These are phyloP conservation scores for Cercopithecus hamlyni DNA, from an alignment of 2,797 vertebrate genomes.

Conservation along the genomic window DNA sequence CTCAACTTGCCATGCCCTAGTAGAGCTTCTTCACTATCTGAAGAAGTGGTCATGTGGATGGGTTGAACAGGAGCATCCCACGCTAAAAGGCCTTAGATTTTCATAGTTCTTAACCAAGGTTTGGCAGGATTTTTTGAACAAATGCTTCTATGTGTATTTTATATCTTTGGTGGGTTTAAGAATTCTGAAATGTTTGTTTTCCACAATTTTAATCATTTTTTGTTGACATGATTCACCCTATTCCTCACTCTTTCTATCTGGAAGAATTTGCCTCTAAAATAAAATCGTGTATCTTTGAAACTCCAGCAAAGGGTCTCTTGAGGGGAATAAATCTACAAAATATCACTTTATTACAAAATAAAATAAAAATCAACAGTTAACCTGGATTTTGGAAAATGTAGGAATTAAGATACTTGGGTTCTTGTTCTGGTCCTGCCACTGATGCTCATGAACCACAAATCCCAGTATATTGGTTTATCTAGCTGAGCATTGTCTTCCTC, in stretches of 20 bases:
- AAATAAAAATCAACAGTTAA: not conserved
- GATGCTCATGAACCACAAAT: not conserved
- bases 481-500: not conserved
- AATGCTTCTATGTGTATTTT: not conserved
- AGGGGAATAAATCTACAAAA: not conserved
- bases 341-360: not conserved
- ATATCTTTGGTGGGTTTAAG: not conserved
- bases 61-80: not conserved
- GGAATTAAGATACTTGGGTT: not conserved
- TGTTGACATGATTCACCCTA: not conserved
- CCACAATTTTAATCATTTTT: not conserved
- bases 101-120: not conserved
- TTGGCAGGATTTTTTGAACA: not conserved
- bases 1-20: not conserved
- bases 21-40: not conserved
- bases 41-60: not conserved
- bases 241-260: not conserved
- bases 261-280: not conserved
- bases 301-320: not conserved
- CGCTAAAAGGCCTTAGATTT: not conserved
- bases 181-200: not conserved
- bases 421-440: not conserved
- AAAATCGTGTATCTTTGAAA: not conserved
- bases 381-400: not conserved
- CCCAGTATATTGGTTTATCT: not conserved